Conservation (phyloP, 1,140 invertebrate species). For the Drosophila watanabei region DNA sequence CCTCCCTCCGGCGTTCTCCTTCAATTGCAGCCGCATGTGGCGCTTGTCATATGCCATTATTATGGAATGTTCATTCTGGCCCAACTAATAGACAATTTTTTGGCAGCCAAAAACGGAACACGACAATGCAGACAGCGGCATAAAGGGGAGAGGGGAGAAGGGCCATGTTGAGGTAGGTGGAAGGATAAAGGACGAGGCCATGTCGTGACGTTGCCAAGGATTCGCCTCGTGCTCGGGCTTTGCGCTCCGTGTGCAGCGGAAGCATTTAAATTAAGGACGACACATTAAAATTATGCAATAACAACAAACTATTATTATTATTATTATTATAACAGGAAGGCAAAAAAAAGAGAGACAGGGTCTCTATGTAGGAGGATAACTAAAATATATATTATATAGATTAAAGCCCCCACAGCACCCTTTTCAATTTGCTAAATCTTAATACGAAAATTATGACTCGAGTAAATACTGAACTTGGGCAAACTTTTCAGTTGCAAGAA, state of each 20-base stretch:
- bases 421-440: conserved; percentile 46
- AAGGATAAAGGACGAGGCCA: conserved; percentile 51
- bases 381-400: conserved; percentile 17
- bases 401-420: no score
- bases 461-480: conserved; percentile 27
- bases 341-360: not conserved
- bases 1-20: conserved; percentile 20
- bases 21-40: conserved; percentile 79
- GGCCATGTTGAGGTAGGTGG: conserved; percentile 18
- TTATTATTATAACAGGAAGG: conserved; percentile 29
- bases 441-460: conserved; percentile 36
- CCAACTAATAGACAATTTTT: conserved; percentile 83
- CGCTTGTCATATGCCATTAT: conserved; percentile 83
- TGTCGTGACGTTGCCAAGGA: conserved; percentile 77
- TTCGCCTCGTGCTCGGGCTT: conserved; percentile 46
- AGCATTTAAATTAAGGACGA: conserved; percentile 84
- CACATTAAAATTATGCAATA: conserved; percentile 84
- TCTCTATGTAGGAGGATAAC: not conserved
- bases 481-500: conserved; percentile 33
- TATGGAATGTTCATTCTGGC: conserved; percentile 75
- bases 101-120: conserved; percentile 71
- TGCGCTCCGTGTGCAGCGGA: conserved; percentile 70
- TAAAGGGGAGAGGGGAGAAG: not conserved
- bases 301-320: conserved; percentile 79
- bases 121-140: conserved; percentile 44